Base-by-base conservation (phyloP, 2,113 vertebrate species). In the Spea multiplicata region DNA sequence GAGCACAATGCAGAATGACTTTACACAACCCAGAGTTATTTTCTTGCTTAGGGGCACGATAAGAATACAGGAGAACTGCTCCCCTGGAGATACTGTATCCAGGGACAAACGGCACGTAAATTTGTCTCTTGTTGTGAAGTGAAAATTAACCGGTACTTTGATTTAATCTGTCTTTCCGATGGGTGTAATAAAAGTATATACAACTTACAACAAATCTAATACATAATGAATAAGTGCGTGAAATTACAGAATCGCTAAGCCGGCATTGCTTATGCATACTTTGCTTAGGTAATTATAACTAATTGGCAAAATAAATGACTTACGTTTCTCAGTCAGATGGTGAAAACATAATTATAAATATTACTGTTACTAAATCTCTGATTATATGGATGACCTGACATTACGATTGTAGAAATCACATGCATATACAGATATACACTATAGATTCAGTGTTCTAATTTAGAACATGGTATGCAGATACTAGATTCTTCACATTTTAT, bases 261-360 rank as follows among this genome's bases (percentile, higher is more conserved):
- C 59, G 47, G 66, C 44, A n/a, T 69, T 69, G 44, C 50, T 46
- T 48, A 48, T 69, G 52, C 45, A 61, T 46, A 70, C 67, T 69
- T 46, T 76, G 66, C 45, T 70, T 4, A 10, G 17, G 45, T 66
- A 76, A 76, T 76, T 76, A 70, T 16, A 46, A 69, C 53, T 76
- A 76, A 76, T 69, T 76, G 75, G 52, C 16, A 59, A 76, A 76
- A 70, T 68, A 59, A 52, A 70, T 61, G 68, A 76, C 66, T 76
- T 61, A 59, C 68, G 46, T 69, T 72, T 76, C 30, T 70, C 66
- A 76, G 59, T 69, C 53, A 69, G 55, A 69, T 69, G 44, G 53
- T 59, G 75, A 69, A 76, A 76, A 61, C 12, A 59, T n/a, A 69
- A 69, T 50, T 76, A 57, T 70, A 47, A 68, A 59, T 76, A 52